Conservation (phyloP, 1,140 invertebrate species). For the Himalopsyche phryganea region DNA sequence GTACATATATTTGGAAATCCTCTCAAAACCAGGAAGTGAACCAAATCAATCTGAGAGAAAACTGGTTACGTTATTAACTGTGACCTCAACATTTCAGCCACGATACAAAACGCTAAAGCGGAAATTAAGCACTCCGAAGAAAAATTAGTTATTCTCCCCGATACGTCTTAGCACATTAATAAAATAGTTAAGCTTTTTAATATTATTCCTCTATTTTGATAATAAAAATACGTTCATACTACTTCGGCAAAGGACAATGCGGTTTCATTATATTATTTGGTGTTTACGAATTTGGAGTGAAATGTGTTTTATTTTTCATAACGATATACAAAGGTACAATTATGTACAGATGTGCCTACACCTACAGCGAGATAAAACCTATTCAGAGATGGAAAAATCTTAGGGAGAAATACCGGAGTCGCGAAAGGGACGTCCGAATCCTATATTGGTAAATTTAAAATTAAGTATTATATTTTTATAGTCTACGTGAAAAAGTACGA, state of each 20-base stretch:
- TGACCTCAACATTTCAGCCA: no score
- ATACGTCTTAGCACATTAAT: no score
- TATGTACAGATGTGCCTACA: conserved; percentile 13
- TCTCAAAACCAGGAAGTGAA: no score
- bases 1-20: no score
- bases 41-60: no score
- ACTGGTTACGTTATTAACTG: no score
- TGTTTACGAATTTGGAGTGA: conserved; percentile 34
- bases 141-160: no score
- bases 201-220: no score
- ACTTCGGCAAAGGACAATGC: conserved; percentile 15
- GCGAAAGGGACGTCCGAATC: neutral
- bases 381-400: neutral
- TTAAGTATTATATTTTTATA: neutral
- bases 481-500: conserved; percentile 27
- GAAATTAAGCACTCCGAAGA: no score
- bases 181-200: no score
- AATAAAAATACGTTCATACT: conserved; percentile 20
- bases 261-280: conserved; percentile 27
- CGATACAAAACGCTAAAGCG: no score
- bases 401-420: no score
- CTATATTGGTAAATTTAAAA: neutral
- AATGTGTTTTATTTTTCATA: conserved; percentile 11
- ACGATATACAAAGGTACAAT: conserved; percentile 20
- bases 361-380: conserved; percentile 19